Evolutionary conservation across 2,797 vertebrate species (phyloP).

Genomic region (Hafferia zeledoni): DNA sequence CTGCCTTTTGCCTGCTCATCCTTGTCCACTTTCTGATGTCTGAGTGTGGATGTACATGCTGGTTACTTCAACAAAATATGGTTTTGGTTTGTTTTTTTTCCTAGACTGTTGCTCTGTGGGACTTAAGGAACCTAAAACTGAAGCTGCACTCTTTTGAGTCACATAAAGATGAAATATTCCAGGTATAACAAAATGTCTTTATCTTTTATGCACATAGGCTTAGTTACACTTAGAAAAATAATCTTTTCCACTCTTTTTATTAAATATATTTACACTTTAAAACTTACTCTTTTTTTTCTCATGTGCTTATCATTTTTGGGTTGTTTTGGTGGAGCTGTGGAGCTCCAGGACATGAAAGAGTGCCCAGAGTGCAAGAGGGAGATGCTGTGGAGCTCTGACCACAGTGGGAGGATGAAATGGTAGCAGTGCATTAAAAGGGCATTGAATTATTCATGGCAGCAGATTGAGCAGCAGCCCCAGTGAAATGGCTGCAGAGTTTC

Average conservation of each 20-base stretch:
- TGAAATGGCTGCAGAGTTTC: not conserved
- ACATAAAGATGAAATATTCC: constrained; percentile 99
- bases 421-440: not conserved
- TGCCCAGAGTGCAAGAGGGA: not conserved
- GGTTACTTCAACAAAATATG: not conserved
- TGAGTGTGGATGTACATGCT: fast-evolving
- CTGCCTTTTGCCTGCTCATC: not conserved
- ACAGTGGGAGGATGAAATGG: constrained; percentile 5
- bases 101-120: constrained; percentile 97
- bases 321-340: not conserved
- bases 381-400: not conserved
- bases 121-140: constrained; percentile 94
- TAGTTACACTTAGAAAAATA: not conserved
- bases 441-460: constrained; percentile 57
- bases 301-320: not conserved
- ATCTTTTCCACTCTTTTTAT: not conserved
- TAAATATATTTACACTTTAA: not conserved
- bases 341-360: not conserved
- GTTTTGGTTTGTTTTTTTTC: not conserved
- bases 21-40: not conserved
- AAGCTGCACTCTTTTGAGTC: constrained; percentile 99
- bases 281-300: not conserved
- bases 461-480: not conserved
- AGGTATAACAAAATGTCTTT: constrained; percentile 78
- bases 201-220: not conserved